Evolutionary conservation across 2,888 invertebrate genomes (phyloP), one percentile per base, ranked within the genome.

Genomic region (Pyrrhosoma nymphula): DNA sequence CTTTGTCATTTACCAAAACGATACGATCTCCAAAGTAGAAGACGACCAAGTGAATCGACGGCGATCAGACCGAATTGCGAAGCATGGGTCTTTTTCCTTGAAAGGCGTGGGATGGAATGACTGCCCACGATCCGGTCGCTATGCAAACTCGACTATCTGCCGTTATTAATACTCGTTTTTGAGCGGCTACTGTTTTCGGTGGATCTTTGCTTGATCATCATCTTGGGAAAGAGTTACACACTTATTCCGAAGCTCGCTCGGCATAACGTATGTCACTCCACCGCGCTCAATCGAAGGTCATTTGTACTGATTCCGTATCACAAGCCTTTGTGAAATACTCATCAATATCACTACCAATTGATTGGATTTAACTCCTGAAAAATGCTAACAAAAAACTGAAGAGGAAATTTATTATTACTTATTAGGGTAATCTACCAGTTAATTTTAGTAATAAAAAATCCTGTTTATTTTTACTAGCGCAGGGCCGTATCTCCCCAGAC

Each of bases 51-150:
- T 63, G 63, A 91, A 63, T 91, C 63, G 91, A 75, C 47, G 69
- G 39, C 35, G 30, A 30, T 35, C 82, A 35, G 35, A 82, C 82
- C 18, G 82, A 30, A 82, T 82, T 12, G 82, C 82, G 30, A 82
- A 35, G 30, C 82, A n/a, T 20, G 4, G 69, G n/a, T 14, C 63
- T 60, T 8, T 47, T 47, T 8, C 20, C 60, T 60, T 60, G 60
- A 60, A 20, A 60, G 35, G 93, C 93, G 93, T 93, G 93, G 93
- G 93, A 93, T 35, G 82, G 93, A 93, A 69, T 93, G 69, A 75
- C 69, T 93, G 69, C 47, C 69, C 82, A 82, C 26, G n/a, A 39
- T 47, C 69, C 69, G 69, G 93, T 93, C 47, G 55, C 93, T 93
- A 63, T 75, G 63, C 47, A 63, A 47, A 39, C 63, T 91, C 39